phyloP scores from a whole-genome alignment of 2,888 invertebrate genomes.

The Metalampra italica region DNA sequence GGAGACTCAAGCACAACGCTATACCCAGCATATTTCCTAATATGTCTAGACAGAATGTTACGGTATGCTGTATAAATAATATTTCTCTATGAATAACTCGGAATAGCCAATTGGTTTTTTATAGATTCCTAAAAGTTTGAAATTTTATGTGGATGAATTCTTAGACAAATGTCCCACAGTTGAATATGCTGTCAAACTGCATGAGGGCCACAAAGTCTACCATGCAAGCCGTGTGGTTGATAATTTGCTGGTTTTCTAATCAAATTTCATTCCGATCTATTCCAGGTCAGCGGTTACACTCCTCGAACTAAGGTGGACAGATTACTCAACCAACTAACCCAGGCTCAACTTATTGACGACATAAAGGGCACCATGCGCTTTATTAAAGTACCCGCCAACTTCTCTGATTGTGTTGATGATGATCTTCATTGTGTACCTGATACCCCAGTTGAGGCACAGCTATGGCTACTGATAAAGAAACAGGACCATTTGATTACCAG shows the following conservation, averaged over 20 bases:
- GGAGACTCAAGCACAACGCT: conserved; percentile 50
- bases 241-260: too few species aligned
- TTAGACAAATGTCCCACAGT: too few species aligned
- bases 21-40: conserved; percentile 53
- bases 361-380: conserved; percentile 42
- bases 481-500: conserved; percentile 58
- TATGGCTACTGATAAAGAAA: conserved; percentile 64
- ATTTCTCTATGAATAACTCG: too few species aligned
- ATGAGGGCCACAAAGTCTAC: too few species aligned
- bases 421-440: conserved; percentile 47
- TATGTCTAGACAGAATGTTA: neutral
- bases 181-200: too few species aligned
- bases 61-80: too few species aligned
- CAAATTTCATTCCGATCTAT: too few species aligned
- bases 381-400: conserved; percentile 49
- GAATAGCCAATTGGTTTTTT: too few species aligned
- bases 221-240: too few species aligned
- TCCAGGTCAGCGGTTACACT: neutral
- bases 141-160: too few species aligned
- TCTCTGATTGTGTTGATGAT: conserved; percentile 47
- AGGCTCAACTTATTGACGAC: conserved; percentile 50
- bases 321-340: conserved; percentile 41
- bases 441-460: conserved; percentile 47
- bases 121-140: too few species aligned
- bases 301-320: conserved; percentile 38